Base-by-base conservation (phyloP, 2,797 vertebrate species). In the Remorina albescens region DNA sequence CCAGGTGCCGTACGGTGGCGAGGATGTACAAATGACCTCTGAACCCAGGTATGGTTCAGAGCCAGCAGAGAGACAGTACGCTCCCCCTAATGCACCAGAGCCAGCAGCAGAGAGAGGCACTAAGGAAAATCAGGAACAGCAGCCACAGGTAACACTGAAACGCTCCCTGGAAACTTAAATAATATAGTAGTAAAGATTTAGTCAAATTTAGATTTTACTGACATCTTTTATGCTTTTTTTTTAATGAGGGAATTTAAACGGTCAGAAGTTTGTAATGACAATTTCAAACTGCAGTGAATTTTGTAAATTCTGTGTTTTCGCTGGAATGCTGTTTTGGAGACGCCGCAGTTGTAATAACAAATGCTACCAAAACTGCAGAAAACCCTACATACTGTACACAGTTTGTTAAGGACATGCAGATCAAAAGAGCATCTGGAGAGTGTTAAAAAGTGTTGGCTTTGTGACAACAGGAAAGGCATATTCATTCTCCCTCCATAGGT, bases 141-240 rank as follows among this genome's bases (percentile, higher is more conserved):
- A 72, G 34, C 90, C 91, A 47, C 82, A 89, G 88, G 92, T 93
- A 84, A 76, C 13, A 18, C 1, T 18, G 2, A 44, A 74, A 12
- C 1, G 0, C 23, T 50, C 10, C 2, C 15, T 4, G 42, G 4
- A n/a, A 50, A 16, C 32, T 65, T 3, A 8, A 36, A 34, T 13
- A 23, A 36, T 25, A 3, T 23, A 15, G 16, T 25, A 42, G 18
- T 49, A 50, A 12, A 37, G 3, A 39, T 5, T 0, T 19, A 32
- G 19, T 30, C 15, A n/a, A 13, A 37, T 51, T 36, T 32, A 16
- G 15, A 4, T 71, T 49, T 41, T 53, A 16, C 19, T 32, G 34
- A 0, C 11, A 19, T 18, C 19, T n/a, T 28, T 25, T 4, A 19
- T 47, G 34, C 16, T 13, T 8, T 2, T 30, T 30, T 30, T 30